Evolutionary conservation across 1,140 invertebrate species (phyloP).

Genomic region (Spodoptera litura): DNA sequence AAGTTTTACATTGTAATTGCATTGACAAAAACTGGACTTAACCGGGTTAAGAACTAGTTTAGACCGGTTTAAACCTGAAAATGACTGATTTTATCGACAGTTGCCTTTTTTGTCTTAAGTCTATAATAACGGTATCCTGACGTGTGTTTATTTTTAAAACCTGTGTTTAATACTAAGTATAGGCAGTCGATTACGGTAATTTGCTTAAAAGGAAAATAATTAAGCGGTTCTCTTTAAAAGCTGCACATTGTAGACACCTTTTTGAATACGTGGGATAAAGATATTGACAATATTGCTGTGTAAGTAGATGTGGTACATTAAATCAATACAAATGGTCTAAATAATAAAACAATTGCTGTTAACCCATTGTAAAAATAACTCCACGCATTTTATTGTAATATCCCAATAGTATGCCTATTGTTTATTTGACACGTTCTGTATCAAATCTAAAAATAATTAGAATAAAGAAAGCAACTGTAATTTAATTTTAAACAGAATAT

Average conservation of each 20-base stretch:
- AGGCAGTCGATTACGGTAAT: not conserved
- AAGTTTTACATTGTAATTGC: not conserved
- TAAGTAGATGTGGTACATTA: no score
- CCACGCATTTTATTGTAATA: no score
- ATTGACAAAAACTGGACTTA: constrained; percentile 13
- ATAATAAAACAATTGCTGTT: no score
- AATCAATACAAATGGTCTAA: no score
- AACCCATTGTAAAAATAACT: no score
- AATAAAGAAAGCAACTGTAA: no score
- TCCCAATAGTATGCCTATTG: no score
- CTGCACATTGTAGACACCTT: not conserved
- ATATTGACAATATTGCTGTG: no score
- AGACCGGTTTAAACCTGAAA: constrained; percentile 11
- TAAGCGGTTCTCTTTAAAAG: not conserved
- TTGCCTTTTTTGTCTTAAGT: not conserved
- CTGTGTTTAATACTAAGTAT: not conserved
- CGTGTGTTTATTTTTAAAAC: not conserved
- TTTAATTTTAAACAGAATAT: no score
- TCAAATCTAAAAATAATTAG: no score
- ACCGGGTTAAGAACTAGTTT: constrained; percentile 33
- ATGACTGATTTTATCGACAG: constrained; percentile 9
- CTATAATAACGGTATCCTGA: constrained; percentile 13
- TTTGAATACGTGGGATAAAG: not conserved
- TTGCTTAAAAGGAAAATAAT: not conserved
- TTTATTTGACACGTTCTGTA: no score